Conservation (phyloP, 1,140 invertebrate genomes). For the Meteorus sp. region DNA sequence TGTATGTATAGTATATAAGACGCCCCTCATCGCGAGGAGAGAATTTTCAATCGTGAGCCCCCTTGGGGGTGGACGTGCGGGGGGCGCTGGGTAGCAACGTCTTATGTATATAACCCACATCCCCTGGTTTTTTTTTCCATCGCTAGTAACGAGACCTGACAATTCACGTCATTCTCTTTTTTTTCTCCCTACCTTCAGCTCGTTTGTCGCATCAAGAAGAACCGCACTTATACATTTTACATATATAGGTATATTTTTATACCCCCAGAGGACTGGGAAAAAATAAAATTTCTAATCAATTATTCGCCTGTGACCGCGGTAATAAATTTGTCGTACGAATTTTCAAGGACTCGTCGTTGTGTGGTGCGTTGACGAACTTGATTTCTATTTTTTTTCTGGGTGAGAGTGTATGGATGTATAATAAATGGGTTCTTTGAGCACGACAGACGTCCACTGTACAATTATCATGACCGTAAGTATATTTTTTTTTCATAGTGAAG, state of each 20-base stretch:
- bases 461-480: not conserved
- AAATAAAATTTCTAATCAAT: slow-evolving; percentile 9
- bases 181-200: not conserved
- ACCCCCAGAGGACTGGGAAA: not conserved
- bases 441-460: too few relatives aligned
- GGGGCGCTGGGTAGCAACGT: too few relatives aligned
- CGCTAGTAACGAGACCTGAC: slow-evolving; percentile 5
- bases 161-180: not conserved
- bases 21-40: slow-evolving; percentile 14
- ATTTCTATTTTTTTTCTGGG: not conserved
- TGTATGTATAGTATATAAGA: too few relatives aligned
- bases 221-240: too few relatives aligned
- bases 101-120: slow-evolving; percentile 16
- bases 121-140: slow-evolving; percentile 16
- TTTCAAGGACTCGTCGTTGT: not conserved
- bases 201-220: not conserved
- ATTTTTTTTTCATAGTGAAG: not conserved
- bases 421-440: not conserved
- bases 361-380: too few relatives aligned
- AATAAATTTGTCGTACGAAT: not conserved
- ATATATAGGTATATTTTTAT: too few relatives aligned
- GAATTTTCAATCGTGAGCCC: slow-evolving; percentile 18
- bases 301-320: slow-evolving; percentile 4
- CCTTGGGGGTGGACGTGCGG: too few relatives aligned
- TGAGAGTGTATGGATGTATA: not conserved